Evolutionary conservation across 2,888 invertebrate species (phyloP), one percentile per base, ranked within the genome.

Genomic region (Fragum fragum): DNA sequence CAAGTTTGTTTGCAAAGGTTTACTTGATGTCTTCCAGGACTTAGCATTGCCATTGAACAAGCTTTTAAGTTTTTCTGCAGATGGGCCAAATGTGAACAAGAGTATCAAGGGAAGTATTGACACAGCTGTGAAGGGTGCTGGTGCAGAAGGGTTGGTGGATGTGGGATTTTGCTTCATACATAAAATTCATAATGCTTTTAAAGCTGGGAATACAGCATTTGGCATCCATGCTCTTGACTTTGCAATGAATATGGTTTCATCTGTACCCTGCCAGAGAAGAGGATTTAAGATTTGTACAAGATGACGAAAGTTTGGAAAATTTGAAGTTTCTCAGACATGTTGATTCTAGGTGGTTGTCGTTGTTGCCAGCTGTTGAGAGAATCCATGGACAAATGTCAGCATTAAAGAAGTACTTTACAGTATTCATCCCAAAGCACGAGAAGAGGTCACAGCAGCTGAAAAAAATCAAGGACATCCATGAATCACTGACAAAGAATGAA

Each of bases 31-130:
- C 26, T 26, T 73, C 39, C 57, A 73, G 39, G 39, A 73, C 26
- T 59, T 59, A 42, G 36, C n/a, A 39, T 59, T 59, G 26, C 61
- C 59, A 14, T 59, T 74, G 55, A 57, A 66, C 23, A 32, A 32
- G 57, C 57, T 57, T 57, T 57, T 57, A 57, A 57, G 57, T 57
- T 26, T 57, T 23, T 57, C 57, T n/a, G 28, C 66, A 21, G 66
- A 74, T 66, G 66, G 66, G 29, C 63, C 66, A 53, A 74, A 74
- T 74, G 74, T 73, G 26, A 74, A 66, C 21, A 74, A 74, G 66
- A 66, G 66, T 53, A 66, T 63, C 29, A 66, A 52, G 36, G 23
- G 21, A 28, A 63, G 47, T n/a, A 42, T 66, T 29, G 53, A 66
- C 32, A 73, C 42, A 29, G 32, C 63, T 71, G 70, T 70, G 47